Conservation (phyloP, 2,797 vertebrate genomes). For the Liasis olivaceus region DNA sequence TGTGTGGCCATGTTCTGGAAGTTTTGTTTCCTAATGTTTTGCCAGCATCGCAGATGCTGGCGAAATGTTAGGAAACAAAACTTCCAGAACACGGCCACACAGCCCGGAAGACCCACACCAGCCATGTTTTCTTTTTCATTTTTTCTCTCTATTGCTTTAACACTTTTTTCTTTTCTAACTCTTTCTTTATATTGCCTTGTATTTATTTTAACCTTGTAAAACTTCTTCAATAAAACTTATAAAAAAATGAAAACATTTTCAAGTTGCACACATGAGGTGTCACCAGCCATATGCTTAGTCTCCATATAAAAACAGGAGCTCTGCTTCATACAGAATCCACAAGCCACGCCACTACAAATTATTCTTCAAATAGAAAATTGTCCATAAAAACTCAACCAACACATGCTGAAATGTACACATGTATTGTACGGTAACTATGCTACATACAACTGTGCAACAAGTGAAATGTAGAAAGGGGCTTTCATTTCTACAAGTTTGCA, state of each 20-base stretch:
- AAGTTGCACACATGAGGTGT: background rate
- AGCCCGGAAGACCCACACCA: too few species aligned
- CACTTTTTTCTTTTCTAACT: background rate
- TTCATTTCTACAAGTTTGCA: background rate
- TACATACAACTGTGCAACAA: background rate
- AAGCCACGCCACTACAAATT: background rate
- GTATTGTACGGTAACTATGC: background rate
- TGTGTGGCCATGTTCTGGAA: too few species aligned
- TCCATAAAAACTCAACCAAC: background rate
- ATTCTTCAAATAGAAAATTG: background rate
- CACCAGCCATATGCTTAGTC: background rate
- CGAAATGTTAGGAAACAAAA: too few species aligned
- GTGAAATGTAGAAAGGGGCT: background rate
- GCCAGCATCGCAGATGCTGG: too few species aligned
- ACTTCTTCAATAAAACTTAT: background rate
- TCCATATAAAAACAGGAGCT: background rate
- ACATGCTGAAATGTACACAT: background rate
- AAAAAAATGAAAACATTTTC: background rate
- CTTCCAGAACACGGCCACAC: too few species aligned
- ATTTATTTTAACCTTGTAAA: background rate
- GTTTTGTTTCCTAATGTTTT: too few species aligned
- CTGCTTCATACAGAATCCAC: background rate
- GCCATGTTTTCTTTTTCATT: background rate
- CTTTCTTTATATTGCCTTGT: too few species aligned
- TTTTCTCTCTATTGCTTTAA: background rate